phyloP scores from a whole-genome alignment of 2,113 vertebrate species.

The Apodemus sylvaticus region DNA sequence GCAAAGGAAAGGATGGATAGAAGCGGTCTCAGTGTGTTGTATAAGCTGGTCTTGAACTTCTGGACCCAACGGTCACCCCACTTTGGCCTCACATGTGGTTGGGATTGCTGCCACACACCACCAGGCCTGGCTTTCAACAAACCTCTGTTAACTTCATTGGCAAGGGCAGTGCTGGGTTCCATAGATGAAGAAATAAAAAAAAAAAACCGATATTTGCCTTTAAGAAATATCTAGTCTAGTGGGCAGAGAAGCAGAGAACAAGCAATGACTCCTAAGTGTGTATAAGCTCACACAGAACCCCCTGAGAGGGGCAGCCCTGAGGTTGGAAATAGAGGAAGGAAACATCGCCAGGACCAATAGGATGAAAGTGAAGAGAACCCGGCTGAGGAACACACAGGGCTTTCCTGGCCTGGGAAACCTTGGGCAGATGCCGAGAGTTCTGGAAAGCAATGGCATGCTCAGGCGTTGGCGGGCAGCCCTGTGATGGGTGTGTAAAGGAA shows the following conservation, averaged over 20 bases:
- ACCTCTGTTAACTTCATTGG: not conserved
- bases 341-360: not conserved
- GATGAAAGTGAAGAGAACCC: not conserved
- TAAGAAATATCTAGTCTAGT: not conserved
- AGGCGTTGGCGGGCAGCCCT: not conserved
- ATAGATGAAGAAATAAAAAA: not conserved
- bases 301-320: not conserved
- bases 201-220: not conserved
- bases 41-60: not conserved
- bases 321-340: not conserved
- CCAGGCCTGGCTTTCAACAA: not conserved
- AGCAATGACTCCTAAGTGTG: not conserved
- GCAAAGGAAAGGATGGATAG: not conserved
- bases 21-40: not conserved
- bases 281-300: not conserved
- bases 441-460: not conserved
- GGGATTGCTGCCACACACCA: not conserved
- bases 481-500: constrained; percentile 29
- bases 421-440: not conserved
- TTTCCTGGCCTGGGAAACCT: not conserved
- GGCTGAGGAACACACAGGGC: not conserved
- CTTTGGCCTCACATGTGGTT: not conserved
- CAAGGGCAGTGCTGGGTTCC: not conserved
- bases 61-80: not conserved
- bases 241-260: not conserved